Evolutionary conservation across 2,888 invertebrate genomes (phyloP).

Genomic region (Platycheirus rosarum): DNA sequence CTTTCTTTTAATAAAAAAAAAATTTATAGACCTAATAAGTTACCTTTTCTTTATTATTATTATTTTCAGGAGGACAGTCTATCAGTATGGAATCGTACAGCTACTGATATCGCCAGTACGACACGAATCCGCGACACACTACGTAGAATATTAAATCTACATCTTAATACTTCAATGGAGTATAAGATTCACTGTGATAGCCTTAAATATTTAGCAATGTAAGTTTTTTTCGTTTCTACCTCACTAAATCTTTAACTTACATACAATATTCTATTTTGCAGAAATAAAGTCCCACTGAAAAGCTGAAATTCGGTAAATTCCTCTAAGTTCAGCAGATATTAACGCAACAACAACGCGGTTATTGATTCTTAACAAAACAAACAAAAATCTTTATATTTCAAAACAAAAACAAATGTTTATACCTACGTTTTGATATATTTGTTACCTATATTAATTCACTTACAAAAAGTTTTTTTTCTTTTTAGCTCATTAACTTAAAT

Average conservation of each 20-base stretch:
- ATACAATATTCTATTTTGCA: conserved; percentile 77
- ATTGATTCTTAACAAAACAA: conserved; percentile 38
- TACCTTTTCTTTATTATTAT: conserved; percentile 38
- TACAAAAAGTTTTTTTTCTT: conserved; percentile 15
- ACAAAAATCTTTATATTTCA: conserved; percentile 14
- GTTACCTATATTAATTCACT: conserved; percentile 26
- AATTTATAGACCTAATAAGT: no score
- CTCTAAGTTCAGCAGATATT: conserved; percentile 68
- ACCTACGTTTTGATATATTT: conserved; percentile 23
- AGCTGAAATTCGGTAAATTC: conserved; percentile 81
- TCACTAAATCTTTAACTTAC: conserved; percentile 12
- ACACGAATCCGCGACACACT: conserved; percentile 96
- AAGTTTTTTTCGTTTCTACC: conserved; percentile 74
- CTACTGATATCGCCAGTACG: conserved; percentile 93
- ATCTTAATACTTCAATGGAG: conserved; percentile 95
- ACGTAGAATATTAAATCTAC: conserved; percentile 96
- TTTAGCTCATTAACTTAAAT: conserved; percentile 29
- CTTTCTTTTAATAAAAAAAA: neutral
- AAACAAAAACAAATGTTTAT: conserved; percentile 4
- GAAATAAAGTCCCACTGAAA: conserved; percentile 82
- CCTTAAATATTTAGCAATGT: conserved; percentile 87
- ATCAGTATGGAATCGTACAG: conserved; percentile 98
- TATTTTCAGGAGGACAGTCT: conserved; percentile 93
- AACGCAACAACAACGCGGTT: conserved; percentile 37
- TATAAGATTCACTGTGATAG: conserved; percentile 94